Evolutionary conservation across 1,140 invertebrate species (phyloP).

Genomic region (Rhopalosiphum maidis): DNA sequence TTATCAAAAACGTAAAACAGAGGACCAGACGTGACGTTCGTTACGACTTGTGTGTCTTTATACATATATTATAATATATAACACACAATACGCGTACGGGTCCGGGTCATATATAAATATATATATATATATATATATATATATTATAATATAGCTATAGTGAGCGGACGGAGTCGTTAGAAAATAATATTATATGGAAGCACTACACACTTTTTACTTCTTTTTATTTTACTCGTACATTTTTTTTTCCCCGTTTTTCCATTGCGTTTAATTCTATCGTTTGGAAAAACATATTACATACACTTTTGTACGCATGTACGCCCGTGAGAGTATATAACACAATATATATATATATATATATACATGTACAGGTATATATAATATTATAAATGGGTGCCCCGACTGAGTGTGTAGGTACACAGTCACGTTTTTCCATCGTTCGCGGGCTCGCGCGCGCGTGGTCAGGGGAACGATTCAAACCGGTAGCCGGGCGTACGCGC

Average conservation of each 20-base stretch:
- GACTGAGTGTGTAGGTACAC: neutral
- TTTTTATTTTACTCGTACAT: neutral
- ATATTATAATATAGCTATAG: neutral
- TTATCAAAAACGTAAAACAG: constrained; percentile 50
- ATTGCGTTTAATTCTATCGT: neutral
- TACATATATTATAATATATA: neutral
- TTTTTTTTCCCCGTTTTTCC: neutral
- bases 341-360: neutral
- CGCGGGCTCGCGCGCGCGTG: constrained; percentile 37
- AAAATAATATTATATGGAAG: neutral
- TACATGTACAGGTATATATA: neutral
- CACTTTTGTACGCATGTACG: neutral
- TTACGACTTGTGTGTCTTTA: neutral
- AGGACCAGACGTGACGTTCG: constrained; percentile 54
- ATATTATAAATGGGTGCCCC: neutral
- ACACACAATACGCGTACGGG: neutral
- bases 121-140: neutral
- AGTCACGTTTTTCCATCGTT: constrained; percentile 44
- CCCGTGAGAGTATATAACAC: neutral
- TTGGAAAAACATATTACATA: neutral
- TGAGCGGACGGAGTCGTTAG: neutral
- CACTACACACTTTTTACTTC: neutral
- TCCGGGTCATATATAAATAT: neutral
- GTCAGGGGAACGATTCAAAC: constrained; percentile 16
- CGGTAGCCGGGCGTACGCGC: constrained; percentile 35